phyloP scores from a whole-genome alignment of 1,140 invertebrate genomes.

The Apolygus lucorum region DNA sequence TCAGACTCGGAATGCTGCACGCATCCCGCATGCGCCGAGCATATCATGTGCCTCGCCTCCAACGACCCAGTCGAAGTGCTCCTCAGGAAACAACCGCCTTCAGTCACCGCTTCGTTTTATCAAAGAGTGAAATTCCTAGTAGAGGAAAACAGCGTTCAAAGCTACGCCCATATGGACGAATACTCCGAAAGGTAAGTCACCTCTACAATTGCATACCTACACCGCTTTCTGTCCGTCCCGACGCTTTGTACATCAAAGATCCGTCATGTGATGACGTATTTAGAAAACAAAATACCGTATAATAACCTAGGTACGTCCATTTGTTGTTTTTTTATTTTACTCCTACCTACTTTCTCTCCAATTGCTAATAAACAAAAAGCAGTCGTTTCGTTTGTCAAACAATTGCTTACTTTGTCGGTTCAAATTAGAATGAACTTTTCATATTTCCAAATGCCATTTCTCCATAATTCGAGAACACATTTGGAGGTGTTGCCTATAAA shows the following conservation, averaged over 20 bases:
- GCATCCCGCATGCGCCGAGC: slow-evolving; percentile 69
- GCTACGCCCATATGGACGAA: slow-evolving; percentile 91
- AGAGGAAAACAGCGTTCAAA: slow-evolving; percentile 96
- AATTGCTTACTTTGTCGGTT: slow-evolving; percentile 6
- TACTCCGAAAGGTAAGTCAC: slow-evolving; percentile 92
- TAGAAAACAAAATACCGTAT: background rate
- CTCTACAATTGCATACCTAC: background rate
- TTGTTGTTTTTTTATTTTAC: background rate
- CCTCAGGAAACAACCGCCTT: slow-evolving; percentile 87
- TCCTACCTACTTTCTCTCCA: background rate
- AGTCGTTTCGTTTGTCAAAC: background rate
- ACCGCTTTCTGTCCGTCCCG: background rate
- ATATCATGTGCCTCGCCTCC: slow-evolving; percentile 87
- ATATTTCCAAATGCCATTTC: too few relatives aligned
- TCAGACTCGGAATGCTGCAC: slow-evolving; percentile 93
- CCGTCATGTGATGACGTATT: background rate
- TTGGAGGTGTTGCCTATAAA: too few relatives aligned
- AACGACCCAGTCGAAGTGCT: slow-evolving; percentile 93
- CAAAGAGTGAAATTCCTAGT: slow-evolving; percentile 97
- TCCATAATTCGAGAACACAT: too few relatives aligned
- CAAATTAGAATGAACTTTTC: background rate
- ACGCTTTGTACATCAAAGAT: slow-evolving; percentile 1
- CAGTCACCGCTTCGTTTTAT: slow-evolving; percentile 94
- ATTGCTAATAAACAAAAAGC: background rate
- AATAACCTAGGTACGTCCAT: background rate